Evolutionary conservation across 2,888 invertebrate genomes (phyloP).

Genomic region (Perizoma flavofasciatum): DNA sequence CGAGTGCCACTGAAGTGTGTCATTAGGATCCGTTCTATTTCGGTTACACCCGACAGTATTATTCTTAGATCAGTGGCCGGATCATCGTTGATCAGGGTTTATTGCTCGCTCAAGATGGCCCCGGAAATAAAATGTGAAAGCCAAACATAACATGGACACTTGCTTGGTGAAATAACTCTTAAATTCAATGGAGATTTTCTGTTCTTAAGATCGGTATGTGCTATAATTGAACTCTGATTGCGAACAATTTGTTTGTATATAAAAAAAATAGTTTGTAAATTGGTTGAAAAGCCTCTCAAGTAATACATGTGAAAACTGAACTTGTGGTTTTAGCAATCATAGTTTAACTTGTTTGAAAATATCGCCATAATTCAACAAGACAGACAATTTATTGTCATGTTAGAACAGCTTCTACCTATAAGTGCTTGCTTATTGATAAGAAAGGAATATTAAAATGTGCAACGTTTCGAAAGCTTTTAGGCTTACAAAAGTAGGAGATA

Average conservation of each 20-base stretch:
- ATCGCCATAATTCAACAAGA: constrained; percentile 14
- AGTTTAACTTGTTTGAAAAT: constrained; percentile 3
- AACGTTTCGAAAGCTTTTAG: constrained; percentile 26
- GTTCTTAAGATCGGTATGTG: constrained; percentile 18
- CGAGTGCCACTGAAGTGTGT: constrained; percentile 66
- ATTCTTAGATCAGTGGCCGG: constrained; percentile 51
- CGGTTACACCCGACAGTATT: constrained; percentile 47
- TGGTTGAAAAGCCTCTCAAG: too few species aligned
- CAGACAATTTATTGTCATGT: constrained; percentile 14
- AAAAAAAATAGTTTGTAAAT: constrained; percentile 1
- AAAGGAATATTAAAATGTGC: constrained; percentile 27
- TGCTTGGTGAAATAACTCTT: constrained; percentile 20
- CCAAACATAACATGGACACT: constrained; percentile 37
- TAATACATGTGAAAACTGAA: background rate
- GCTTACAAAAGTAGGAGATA: constrained; percentile 23
- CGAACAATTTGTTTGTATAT: constrained; percentile 14
- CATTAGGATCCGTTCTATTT: constrained; percentile 75
- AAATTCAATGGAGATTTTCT: constrained; percentile 20
- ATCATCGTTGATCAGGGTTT: constrained; percentile 68
- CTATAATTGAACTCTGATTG: constrained; percentile 34
- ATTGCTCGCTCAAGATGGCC: constrained; percentile 54
- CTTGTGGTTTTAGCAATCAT: constrained; percentile 9
- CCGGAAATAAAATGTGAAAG: constrained; percentile 35
- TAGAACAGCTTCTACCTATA: constrained; percentile 9
- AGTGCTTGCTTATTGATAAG: constrained; percentile 25